Percentiles rank a stretch among this genome's conserved stretches.
These are phyloP conservation scores for Sardina pilchardus DNA, from an alignment of 2,113 vertebrate genomes.

Conservation along the genomic window DNA sequence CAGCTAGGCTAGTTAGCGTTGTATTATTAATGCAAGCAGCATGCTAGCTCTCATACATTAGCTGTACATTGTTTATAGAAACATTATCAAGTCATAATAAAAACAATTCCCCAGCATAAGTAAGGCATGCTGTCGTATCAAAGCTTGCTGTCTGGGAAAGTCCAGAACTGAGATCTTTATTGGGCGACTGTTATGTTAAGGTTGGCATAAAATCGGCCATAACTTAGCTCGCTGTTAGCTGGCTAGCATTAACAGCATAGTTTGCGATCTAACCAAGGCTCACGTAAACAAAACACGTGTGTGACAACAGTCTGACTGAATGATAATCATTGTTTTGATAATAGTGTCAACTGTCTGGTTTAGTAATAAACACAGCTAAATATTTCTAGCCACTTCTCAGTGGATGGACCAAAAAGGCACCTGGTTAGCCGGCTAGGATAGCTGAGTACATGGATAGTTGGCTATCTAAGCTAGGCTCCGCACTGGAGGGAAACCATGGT, in stretches of 20 bases:
- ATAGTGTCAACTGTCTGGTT: neutral
- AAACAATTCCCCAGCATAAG: neutral
- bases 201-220: neutral
- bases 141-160: neutral
- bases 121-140: neutral
- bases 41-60: neutral
- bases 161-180: neutral
- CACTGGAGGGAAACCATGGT: conserved; percentile 15
- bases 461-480: neutral
- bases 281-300: neutral
- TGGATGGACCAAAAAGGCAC: neutral
- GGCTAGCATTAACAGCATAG: neutral
- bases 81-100: neutral
- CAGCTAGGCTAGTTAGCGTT: neutral
- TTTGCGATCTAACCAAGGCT: neutral
- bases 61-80: neutral
- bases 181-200: neutral
- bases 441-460: neutral
- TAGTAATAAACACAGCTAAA: neutral
- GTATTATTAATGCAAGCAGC: neutral
- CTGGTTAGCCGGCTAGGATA: conserved; percentile 6
- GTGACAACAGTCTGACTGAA: neutral
- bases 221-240: neutral
- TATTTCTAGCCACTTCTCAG: neutral
- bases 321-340: neutral